Evolutionary conservation across 2,888 invertebrate species (phyloP).

Genomic region (Hyposoter didymator): DNA sequence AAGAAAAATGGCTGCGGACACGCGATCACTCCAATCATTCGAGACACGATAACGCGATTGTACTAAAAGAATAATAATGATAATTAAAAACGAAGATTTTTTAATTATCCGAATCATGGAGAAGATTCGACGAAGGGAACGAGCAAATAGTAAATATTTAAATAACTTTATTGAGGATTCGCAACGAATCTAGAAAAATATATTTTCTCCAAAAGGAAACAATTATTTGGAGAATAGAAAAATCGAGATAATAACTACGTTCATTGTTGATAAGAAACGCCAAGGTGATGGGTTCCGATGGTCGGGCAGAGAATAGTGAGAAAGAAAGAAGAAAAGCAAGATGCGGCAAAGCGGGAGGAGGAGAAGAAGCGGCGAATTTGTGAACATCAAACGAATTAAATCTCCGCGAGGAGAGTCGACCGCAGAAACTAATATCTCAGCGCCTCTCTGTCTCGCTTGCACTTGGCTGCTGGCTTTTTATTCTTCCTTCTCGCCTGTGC

Average conservation of each 20-base stretch:
- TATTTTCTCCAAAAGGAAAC: background rate
- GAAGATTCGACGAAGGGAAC: too few species aligned
- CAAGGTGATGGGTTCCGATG: slow-evolving; percentile 54
- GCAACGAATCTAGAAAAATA: background rate
- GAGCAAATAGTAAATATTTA: background rate
- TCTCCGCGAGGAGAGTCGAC: slow-evolving; percentile 83
- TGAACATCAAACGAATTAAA: slow-evolving; percentile 85
- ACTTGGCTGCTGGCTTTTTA: slow-evolving; percentile 65
- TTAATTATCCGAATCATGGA: background rate
- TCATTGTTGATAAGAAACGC: slow-evolving; percentile 57
- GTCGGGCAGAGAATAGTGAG: slow-evolving; percentile 68
- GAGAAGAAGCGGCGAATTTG: slow-evolving; percentile 81
- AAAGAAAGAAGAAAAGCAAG: slow-evolving; percentile 57
- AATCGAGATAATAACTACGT: slow-evolving; percentile 2
- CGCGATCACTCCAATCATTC: slow-evolving; percentile 61
- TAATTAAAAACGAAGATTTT: slow-evolving; percentile 3
- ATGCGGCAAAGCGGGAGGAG: slow-evolving; percentile 59
- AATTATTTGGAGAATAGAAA: slow-evolving; percentile 11
- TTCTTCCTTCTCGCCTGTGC: slow-evolving; percentile 21
- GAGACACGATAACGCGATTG: slow-evolving; percentile 66
- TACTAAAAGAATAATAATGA: background rate
- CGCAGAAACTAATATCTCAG: slow-evolving; percentile 82
- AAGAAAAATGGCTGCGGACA: slow-evolving; percentile 78
- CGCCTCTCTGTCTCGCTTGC: slow-evolving; percentile 68
- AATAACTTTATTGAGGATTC: background rate